Evolutionary conservation across 2,888 invertebrate genomes (phyloP).

Genomic region (Malthinus seriepunctatus): DNA sequence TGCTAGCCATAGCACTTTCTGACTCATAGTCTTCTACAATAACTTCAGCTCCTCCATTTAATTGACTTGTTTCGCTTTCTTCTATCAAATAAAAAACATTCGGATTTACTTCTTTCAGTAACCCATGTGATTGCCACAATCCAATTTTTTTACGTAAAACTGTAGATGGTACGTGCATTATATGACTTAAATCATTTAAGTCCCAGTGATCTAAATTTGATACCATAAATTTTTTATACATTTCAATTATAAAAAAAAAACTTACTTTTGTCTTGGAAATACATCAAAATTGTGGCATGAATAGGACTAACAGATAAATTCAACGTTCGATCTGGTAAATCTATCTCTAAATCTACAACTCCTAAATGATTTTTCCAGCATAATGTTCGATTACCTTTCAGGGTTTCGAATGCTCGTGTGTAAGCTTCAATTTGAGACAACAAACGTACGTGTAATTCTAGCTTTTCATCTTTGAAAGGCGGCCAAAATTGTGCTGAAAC

Average conservation of each 20-base stretch:
- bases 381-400: constrained; percentile 90
- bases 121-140: constrained; percentile 93
- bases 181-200: constrained; percentile 81
- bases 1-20: constrained; percentile 93
- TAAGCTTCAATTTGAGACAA: constrained; percentile 82
- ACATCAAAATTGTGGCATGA: constrained; percentile 91
- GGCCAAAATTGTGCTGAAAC: constrained; percentile 99
- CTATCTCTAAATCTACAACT: constrained; percentile 86
- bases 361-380: constrained; percentile 95
- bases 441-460: constrained; percentile 82
- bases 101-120: constrained; percentile 74
- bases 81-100: constrained; percentile 78
- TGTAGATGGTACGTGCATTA: constrained; percentile 86
- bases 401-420: constrained; percentile 86
- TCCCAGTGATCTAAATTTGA: constrained; percentile 63
- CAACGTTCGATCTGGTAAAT: constrained; percentile 74
- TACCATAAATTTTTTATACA: neutral
- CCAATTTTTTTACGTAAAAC: constrained; percentile 83
- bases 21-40: constrained; percentile 86
- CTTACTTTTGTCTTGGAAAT: constrained; percentile 84
- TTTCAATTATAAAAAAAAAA: constrained; percentile 10
- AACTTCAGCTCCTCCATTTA: constrained; percentile 64
- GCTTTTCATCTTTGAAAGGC: constrained; percentile 89
- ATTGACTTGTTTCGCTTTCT: constrained; percentile 59
- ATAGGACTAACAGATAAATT: constrained; percentile 88